Evolutionary conservation across 2,113 vertebrate species (phyloP).

Genomic region (Tinamus guttatus): DNA sequence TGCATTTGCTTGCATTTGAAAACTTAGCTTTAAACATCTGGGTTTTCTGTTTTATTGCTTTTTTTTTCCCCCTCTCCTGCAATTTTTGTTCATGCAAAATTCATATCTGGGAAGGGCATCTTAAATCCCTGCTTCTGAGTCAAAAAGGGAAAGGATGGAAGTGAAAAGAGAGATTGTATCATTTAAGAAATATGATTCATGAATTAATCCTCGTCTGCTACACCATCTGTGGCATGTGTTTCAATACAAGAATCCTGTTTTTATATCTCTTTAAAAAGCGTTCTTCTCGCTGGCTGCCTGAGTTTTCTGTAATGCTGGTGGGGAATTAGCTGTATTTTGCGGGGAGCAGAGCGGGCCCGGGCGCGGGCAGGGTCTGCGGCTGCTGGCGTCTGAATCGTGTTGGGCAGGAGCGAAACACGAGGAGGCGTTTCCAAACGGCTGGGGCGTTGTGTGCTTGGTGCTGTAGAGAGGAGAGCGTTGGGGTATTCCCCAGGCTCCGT

Average conservation of each 20-base stretch:
- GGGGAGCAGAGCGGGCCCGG: not conserved
- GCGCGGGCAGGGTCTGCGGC: too few relatives aligned
- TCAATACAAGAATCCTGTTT: slow-evolving; percentile 59
- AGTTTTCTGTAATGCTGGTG: not conserved
- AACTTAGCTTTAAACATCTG: slow-evolving; percentile 28
- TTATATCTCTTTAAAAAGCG: slow-evolving; percentile 58
- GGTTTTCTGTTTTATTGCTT: slow-evolving; percentile 9
- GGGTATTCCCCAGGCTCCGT: not conserved
- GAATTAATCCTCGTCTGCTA: slow-evolving; percentile 74
- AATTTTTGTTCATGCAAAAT: slow-evolving; percentile 62
- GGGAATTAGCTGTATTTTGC: not conserved
- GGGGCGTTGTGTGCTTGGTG: not conserved
- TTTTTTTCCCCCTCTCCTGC: not conserved
- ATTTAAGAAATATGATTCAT: slow-evolving; percentile 70
- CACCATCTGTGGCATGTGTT: slow-evolving; percentile 70
- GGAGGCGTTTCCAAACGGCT: not conserved
- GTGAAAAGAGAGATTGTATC: slow-evolving; percentile 68
- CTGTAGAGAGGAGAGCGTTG: not conserved
- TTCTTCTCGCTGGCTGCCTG: slow-evolving; percentile 26
- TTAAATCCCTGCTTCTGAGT: slow-evolving; percentile 62
- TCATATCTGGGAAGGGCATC: slow-evolving; percentile 65
- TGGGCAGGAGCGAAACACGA: not conserved
- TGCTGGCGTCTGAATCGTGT: not conserved
- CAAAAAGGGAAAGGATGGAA: slow-evolving; percentile 64
- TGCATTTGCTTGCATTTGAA: not conserved